Conservation (phyloP, 2,797 vertebrate genomes). For the Brotula barbata region DNA sequence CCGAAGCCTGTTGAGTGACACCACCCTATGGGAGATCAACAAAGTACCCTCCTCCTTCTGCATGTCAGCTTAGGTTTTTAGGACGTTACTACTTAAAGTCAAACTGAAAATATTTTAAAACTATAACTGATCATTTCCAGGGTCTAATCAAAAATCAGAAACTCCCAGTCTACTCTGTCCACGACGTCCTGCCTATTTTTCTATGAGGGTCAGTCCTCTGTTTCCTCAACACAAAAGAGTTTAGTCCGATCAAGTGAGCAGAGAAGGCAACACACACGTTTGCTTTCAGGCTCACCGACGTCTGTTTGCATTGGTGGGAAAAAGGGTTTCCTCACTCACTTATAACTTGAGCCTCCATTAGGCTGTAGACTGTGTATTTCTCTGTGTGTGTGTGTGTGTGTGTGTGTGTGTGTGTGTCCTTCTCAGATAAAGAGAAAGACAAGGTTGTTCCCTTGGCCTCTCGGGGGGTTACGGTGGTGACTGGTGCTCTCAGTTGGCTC, state of each 20-base stretch:
- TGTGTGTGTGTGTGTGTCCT: constrained; percentile 28
- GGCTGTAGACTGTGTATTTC: not conserved
- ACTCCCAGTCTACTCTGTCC: not conserved
- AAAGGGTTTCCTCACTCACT: constrained; percentile 19
- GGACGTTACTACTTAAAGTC: too few species aligned
- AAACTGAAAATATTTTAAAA: too few species aligned
- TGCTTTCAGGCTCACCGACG: constrained; percentile 1
- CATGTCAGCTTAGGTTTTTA: too few species aligned
- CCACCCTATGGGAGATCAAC: too few species aligned
- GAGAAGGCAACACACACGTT: constrained; percentile 6
- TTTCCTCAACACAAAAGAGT: constrained; percentile 4
- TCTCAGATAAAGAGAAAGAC: constrained; percentile 45
- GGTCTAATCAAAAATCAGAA: too few species aligned
- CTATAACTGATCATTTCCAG: too few species aligned
- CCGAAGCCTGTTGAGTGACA: too few species aligned
- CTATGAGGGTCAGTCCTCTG: constrained; percentile 16
- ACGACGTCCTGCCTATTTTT: constrained; percentile 14
- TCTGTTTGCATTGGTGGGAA: constrained; percentile 16
- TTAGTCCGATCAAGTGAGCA: constrained; percentile 1
- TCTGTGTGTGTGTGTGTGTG: constrained; percentile 8
- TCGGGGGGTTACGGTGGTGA: constrained; percentile 33
- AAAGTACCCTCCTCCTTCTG: too few species aligned
- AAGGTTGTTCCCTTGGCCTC: too few species aligned
- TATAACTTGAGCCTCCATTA: constrained; percentile 11
- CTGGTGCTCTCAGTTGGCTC: constrained; percentile 14